Evolutionary conservation across 2,797 vertebrate genomes (phyloP).

Genomic region (Agapornis canus): DNA sequence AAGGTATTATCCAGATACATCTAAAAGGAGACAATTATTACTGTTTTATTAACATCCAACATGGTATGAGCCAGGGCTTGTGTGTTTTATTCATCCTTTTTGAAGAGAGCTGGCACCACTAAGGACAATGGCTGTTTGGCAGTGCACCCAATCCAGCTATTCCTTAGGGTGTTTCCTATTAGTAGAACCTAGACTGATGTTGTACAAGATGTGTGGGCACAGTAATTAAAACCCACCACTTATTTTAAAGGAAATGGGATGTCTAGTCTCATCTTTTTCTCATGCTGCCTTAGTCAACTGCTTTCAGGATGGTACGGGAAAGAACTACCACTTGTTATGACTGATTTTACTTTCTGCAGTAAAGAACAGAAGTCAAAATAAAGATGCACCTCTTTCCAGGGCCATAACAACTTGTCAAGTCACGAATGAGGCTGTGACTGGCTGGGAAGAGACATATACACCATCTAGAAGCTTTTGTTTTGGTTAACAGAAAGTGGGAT

Average conservation of each 20-base stretch:
- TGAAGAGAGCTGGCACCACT: not conserved
- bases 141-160: not conserved
- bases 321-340: not conserved
- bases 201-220: not conserved
- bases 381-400: not conserved
- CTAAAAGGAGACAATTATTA: not conserved
- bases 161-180: not conserved
- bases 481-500: not conserved
- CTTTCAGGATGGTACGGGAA: not conserved
- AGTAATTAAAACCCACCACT: not conserved
- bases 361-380: not conserved
- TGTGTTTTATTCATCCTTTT: constrained; percentile 9
- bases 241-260: not conserved
- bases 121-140: not conserved
- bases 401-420: not conserved
- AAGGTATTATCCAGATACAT: not conserved
- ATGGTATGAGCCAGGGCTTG: not conserved
- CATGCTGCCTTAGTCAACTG: not conserved
- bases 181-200: not conserved
- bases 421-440: not conserved
- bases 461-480: not conserved
- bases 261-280: not conserved
- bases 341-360: not conserved
- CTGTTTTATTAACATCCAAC: constrained; percentile 2
- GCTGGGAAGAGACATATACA: not conserved